phyloP scores from a whole-genome alignment of 2,113 vertebrate genomes.

The Lepus europaeus region DNA sequence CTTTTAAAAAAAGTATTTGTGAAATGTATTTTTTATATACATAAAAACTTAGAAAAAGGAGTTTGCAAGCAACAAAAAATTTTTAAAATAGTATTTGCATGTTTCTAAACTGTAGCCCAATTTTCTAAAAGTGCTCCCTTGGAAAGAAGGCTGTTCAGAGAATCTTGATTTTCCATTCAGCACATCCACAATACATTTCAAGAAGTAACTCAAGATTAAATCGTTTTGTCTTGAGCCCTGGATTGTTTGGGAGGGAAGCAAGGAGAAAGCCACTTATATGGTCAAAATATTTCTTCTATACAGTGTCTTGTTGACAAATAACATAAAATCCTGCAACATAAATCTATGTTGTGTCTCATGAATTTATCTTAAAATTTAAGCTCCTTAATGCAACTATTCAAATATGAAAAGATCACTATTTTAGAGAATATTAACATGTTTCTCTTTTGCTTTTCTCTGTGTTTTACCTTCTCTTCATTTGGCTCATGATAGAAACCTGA shows the following conservation, averaged over 20 bases:
- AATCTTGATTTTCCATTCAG: background rate
- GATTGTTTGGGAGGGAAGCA: background rate
- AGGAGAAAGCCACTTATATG: background rate
- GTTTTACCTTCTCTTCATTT: background rate
- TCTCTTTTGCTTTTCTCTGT: background rate
- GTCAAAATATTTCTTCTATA: background rate
- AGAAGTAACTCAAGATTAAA: background rate
- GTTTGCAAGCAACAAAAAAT: too few species aligned
- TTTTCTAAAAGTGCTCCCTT: background rate
- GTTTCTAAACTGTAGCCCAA: background rate
- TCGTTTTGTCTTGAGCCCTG: background rate
- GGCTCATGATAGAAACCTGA: background rate
- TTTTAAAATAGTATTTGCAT: background rate
- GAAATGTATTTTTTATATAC: too few species aligned
- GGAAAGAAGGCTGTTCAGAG: background rate
- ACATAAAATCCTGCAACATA: background rate
- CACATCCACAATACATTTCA: background rate
- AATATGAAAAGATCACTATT: background rate
- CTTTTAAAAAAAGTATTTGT: too few species aligned
- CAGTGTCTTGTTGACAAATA: background rate
- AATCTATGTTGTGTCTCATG: background rate
- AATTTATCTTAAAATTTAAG: background rate
- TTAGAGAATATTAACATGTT: background rate
- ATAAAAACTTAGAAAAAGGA: too few species aligned
- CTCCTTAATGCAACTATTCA: background rate